Evolutionary conservation across 2,113 vertebrate genomes (phyloP).

Genomic region (Lonchura striata): DNA sequence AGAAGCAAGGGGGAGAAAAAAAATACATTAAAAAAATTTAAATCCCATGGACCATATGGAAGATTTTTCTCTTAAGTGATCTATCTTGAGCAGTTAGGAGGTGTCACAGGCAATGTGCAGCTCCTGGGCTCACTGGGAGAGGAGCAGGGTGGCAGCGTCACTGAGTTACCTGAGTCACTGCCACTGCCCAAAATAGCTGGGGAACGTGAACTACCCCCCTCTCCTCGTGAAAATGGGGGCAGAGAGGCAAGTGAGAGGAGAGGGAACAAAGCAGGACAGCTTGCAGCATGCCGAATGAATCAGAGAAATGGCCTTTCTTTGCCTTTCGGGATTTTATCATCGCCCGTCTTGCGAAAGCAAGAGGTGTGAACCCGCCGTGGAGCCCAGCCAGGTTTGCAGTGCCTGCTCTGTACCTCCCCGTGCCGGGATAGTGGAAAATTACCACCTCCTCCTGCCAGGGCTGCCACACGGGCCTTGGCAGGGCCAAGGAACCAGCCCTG

Average conservation of each 20-base stretch:
- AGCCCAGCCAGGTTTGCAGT: constrained; percentile 28
- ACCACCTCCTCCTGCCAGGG: background rate
- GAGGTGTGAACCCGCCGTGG: constrained; percentile 44
- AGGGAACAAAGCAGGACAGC: constrained; percentile 30
- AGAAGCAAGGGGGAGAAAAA: background rate
- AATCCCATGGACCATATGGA: constrained; percentile 58
- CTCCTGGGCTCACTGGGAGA: background rate
- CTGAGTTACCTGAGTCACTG: background rate
- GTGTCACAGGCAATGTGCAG: constrained; percentile 3
- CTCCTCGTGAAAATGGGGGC: background rate
- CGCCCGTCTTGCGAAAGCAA: constrained; percentile 22
- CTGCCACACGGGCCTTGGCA: background rate
- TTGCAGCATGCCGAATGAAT: constrained; percentile 33
- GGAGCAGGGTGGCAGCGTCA: background rate
- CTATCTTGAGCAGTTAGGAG: constrained; percentile 58
- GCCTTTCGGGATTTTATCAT: constrained; percentile 33
- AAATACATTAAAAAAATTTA: background rate
- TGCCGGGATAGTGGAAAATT: constrained; percentile 25
- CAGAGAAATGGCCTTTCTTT: constrained; percentile 42
- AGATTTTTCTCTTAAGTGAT: constrained; percentile 49
- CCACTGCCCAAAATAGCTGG: background rate
- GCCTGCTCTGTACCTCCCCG: background rate
- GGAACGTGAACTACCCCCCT: background rate
- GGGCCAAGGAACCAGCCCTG: background rate
- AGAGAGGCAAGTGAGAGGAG: background rate